Base-by-base conservation (phyloP, 2,113 vertebrate species). In the Xenotilapia longispinis region DNA sequence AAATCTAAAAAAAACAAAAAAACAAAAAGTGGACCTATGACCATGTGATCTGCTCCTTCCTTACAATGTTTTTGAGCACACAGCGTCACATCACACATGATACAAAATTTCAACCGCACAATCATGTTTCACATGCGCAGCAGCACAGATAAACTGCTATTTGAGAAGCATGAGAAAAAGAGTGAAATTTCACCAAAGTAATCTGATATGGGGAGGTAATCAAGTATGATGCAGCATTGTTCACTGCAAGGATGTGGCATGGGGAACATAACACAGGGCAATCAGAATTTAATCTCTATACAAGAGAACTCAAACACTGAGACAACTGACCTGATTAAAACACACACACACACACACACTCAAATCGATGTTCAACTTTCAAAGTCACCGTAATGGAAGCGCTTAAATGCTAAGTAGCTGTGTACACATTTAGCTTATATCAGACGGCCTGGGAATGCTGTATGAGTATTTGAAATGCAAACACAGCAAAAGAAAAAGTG, bases 81-180 rank as follows among this genome's bases (percentile, higher is more conserved):
- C 6, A 45, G 28, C 9, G n/a, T 81, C 3, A 58, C n/a, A n/a
- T 40, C 12, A 6, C 3, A 9, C 21, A 55, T 26, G 21, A 87
- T 58, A 21, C 12, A 2, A 31, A 49, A 75, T 49, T 78, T 36
- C 9, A 1, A 63, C 58, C 7, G 38, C 42, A 58, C 45, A 82
- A 65, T 47, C 13, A 6, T 13, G 12, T 14, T 51, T 54, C 45
- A 79, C 15, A 53, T 19, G 63, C 5, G 83, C 33, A 65, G 17
- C 26, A 51, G 21, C 0, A 75, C 2, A 75, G 81, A 87, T 28
- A 75, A 73, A 73, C 6, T 89, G 90, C 85, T 53, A 91, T 28
- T 40, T 33, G 84, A 93, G 87, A 83, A 79, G 82, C 83, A 85
- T 90, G 87, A 94, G 92, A 88, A 90, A 90, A 73, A 15, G 83